Percentiles rank a stretch among this genome's conserved stretches.
These are phyloP conservation scores for Hucho hucho DNA, from an alignment of 2,113 vertebrate species.

Conservation along the genomic window DNA sequence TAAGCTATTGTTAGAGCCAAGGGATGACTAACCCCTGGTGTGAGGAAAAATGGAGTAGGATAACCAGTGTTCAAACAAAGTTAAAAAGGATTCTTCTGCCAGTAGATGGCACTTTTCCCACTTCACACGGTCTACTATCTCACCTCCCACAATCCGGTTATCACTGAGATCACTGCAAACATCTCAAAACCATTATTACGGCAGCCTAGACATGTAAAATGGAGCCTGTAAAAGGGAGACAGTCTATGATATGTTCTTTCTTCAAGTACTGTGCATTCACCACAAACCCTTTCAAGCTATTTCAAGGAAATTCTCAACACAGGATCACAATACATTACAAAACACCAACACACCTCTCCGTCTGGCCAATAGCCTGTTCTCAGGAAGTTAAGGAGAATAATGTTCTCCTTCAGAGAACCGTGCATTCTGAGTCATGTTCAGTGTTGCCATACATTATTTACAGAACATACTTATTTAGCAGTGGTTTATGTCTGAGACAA, in stretches of 20 bases:
- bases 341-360: too few relatives aligned
- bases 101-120: conserved; percentile 63
- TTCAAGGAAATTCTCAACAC: not conserved
- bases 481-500: too few relatives aligned
- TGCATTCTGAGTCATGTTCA: not conserved
- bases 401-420: not conserved
- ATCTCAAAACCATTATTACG: conserved; percentile 37
- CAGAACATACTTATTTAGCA: too few relatives aligned
- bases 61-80: not conserved
- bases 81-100: conserved; percentile 28
- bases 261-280: not conserved
- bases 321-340: not conserved
- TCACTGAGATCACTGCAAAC: conserved; percentile 42
- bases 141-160: conserved; percentile 30
- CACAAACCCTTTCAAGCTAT: not conserved
- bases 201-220: not conserved
- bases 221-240: conserved; percentile 10
- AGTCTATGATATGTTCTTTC: conserved; percentile 20
- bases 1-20: not conserved
- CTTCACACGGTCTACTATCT: conserved; percentile 37
- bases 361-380: not conserved
- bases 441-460: too few relatives aligned
- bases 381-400: not conserved
- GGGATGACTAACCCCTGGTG: conserved; percentile 20
- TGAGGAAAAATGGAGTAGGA: conserved; percentile 3